Percentiles rank a stretch among this genome's conserved stretches.
Evolutionary conservation across 2,888 invertebrate genomes (phyloP).

Genomic region (Lottia gigantea): DNA sequence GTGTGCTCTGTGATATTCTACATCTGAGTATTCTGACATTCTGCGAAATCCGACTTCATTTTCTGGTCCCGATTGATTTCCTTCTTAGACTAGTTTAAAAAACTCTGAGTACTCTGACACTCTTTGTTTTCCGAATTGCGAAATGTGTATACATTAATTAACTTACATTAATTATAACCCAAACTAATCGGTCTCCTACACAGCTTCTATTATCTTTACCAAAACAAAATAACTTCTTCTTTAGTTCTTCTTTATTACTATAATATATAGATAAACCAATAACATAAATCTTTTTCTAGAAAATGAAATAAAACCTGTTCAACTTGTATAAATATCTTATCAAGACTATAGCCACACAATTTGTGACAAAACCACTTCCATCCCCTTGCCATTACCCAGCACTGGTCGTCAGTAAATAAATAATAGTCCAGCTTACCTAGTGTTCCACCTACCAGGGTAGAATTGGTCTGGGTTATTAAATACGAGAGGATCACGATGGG

Average conservation of each 20-base stretch:
- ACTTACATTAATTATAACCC: constrained; percentile 45
- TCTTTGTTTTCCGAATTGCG: too few relatives aligned
- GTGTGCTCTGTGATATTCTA: too few relatives aligned
- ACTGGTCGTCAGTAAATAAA: constrained; percentile 35
- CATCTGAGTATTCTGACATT: too few relatives aligned
- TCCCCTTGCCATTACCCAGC: constrained; percentile 33
- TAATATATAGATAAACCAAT: background rate
- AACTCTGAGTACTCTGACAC: too few relatives aligned
- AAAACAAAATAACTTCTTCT: constrained; percentile 19
- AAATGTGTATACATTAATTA: too few relatives aligned
- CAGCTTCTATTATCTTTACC: constrained; percentile 14
- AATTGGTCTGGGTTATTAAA: constrained; percentile 55
- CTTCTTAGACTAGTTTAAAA: background rate
- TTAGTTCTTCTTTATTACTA: constrained; percentile 6
- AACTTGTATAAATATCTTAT: too few relatives aligned
- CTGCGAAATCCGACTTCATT: too few relatives aligned
- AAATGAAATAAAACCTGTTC: too few relatives aligned
- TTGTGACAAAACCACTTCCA: too few relatives aligned
- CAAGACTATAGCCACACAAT: too few relatives aligned
- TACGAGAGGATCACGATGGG: constrained; percentile 55
- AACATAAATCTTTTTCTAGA: too few relatives aligned
- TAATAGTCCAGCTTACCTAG: constrained; percentile 25
- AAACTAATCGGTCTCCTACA: constrained; percentile 16
- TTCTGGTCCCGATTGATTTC: too few relatives aligned
- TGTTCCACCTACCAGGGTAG: constrained; percentile 49